phyloP scores from a whole-genome alignment of 2,113 vertebrate species.

The Myrmophylax atrothorax region DNA sequence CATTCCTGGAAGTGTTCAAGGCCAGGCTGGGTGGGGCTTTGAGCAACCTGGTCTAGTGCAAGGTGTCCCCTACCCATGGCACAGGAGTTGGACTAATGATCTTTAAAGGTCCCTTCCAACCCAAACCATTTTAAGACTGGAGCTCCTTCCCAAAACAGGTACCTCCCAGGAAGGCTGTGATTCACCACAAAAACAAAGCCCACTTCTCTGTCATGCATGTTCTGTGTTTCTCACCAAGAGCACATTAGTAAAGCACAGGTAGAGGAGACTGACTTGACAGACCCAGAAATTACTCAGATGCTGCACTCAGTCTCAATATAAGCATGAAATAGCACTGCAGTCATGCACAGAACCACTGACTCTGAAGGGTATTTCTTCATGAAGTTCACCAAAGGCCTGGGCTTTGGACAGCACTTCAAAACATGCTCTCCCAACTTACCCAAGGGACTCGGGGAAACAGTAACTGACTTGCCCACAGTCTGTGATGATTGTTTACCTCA shows the following conservation, averaged over 20 bases:
- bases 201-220: not conserved
- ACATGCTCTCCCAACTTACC: not conserved
- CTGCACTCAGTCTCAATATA: not conserved
- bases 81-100: not conserved
- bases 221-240: not conserved
- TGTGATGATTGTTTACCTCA: not conserved
- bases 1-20: not conserved
- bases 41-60: not conserved
- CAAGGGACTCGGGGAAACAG: not conserved
- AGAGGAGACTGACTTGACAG: not conserved
- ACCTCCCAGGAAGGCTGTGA: fast-evolving
- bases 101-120: not conserved
- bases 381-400: not conserved
- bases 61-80: not conserved
- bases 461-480: not conserved
- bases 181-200: not conserved
- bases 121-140: not conserved
- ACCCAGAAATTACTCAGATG: not conserved
- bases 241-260: not conserved
- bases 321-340: not conserved
- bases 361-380: not conserved
- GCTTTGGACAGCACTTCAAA: constrained; percentile 18
- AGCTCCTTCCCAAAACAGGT: not conserved
- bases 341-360: not conserved
- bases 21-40: not conserved